These are phyloP conservation scores for Drepana falcataria DNA, from an alignment of 2,888 invertebrate species.

Conservation along the genomic window DNA sequence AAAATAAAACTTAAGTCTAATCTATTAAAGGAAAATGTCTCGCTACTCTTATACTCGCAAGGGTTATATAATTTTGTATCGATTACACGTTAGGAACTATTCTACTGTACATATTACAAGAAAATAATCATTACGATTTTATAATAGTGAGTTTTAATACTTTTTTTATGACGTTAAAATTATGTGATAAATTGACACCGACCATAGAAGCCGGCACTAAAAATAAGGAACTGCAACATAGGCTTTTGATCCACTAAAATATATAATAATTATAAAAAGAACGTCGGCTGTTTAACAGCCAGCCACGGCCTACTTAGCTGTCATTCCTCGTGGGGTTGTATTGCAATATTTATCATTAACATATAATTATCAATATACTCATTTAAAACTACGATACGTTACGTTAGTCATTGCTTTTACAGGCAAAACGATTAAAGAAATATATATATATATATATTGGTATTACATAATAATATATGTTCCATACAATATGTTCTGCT, in stretches of 20 bases:
- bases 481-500: constrained; percentile 47
- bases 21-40: constrained; percentile 47
- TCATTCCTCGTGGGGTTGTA: constrained; percentile 40
- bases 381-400: constrained; percentile 36
- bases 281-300: constrained; percentile 57
- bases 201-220: constrained; percentile 9
- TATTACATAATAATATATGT: constrained; percentile 34
- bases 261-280: constrained; percentile 17
- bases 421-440: constrained; percentile 65
- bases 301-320: constrained; percentile 38
- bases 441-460: constrained; percentile 56
- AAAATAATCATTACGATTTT: constrained; percentile 52
- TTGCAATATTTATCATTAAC: constrained; percentile 23
- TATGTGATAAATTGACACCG: constrained; percentile 1
- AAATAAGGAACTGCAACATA: constrained; percentile 35
- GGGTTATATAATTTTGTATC: constrained; percentile 68
- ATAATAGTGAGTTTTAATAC: constrained; percentile 31
- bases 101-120: constrained; percentile 69
- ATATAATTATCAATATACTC: constrained; percentile 15
- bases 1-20: constrained; percentile 48
- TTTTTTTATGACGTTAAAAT: constrained; percentile 26
- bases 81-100: constrained; percentile 76
- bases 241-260: constrained; percentile 19
- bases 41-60: constrained; percentile 55
- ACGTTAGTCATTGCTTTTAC: constrained; percentile 55